Conservation (phyloP, 2,888 invertebrate genomes). For the Kryphioiulus occultus region DNA sequence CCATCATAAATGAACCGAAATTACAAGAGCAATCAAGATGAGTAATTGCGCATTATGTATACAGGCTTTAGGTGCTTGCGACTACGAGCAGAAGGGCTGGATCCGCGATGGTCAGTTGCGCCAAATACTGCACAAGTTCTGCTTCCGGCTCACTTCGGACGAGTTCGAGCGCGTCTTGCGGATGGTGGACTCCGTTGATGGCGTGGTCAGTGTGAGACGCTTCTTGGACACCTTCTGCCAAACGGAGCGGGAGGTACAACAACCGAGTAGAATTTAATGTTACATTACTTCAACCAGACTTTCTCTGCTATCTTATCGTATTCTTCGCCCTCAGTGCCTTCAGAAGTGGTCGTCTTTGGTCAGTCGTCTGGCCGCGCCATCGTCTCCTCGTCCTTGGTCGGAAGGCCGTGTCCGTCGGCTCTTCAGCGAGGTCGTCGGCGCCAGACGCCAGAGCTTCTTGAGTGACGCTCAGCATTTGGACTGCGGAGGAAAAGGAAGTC, state of each 20-base stretch:
- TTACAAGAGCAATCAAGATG: too few relatives aligned
- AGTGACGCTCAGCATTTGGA: background rate
- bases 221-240: constrained; percentile 43
- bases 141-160: background rate
- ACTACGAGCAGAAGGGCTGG: constrained; percentile 33
- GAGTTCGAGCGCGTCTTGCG: constrained; percentile 30
- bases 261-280: too few relatives aligned
- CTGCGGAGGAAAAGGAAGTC: background rate
- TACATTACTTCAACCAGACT: too few relatives aligned
- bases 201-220: constrained; percentile 18
- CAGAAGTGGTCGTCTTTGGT: constrained; percentile 22
- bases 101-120: background rate
- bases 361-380: background rate
- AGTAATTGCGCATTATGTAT: too few relatives aligned
- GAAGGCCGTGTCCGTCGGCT: background rate
- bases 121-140: constrained; percentile 42
- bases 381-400: constrained; percentile 1
- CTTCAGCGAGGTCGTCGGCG: background rate
- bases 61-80: constrained; percentile 42
- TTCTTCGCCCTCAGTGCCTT: background rate
- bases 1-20: too few relatives aligned
- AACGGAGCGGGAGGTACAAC: constrained; percentile 41
- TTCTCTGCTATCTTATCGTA: too few relatives aligned
- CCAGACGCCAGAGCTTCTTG: background rate
- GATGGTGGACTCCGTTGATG: background rate